Evolutionary conservation across 2,113 vertebrate species (phyloP), one percentile per base, ranked within the genome.

Genomic region (Pelecanus crispus): DNA sequence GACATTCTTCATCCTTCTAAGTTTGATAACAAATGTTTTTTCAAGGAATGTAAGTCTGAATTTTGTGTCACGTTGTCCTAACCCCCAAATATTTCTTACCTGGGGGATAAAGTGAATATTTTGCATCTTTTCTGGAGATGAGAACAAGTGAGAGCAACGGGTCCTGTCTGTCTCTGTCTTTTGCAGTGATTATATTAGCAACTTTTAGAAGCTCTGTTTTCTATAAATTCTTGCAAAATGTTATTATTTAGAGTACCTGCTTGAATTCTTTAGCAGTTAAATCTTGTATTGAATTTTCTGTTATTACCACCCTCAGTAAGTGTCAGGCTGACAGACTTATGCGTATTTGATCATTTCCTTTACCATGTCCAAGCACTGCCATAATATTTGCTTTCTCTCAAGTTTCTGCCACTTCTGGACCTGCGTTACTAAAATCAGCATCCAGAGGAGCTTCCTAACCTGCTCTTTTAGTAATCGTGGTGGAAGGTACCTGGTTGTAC

Each of bases 301-400:
- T 71, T 93, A 59, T 82, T 95, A 13, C 44, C 93, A 36, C 24
- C 20, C 34, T 80, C 53, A 56, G 29, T n/a, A 67, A 74, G 28
- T 75, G 56, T 83, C 82, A 85, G 53, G 22, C 45, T 82, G 81
- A 79, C 74, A 82, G 58, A 72, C 53, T 72, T 79, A 59, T 21
- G 59, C 71, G 75, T 84, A 50, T 61, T 85, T 72, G 53, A 82
- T 61, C 8, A 90, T 92, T 94, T 95, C 74, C 66, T 94, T 86
- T 58, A 44, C 90, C 1, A 0, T 56, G 49, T 52, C 88, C 66
- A 81, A 74, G 91, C 15, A 26, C 5, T 78, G 38, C 59, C 65
- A n/a, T 63, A 72, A 59, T 71, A 67, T 94, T 85, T 94, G 22
- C 52, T 92, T 97, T 75, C 26, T 95, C 77, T 87, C 85, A 52